These are phyloP conservation scores for Ochlodes sylvanus DNA, from an alignment of 2,888 invertebrate species.

Conservation along the genomic window DNA sequence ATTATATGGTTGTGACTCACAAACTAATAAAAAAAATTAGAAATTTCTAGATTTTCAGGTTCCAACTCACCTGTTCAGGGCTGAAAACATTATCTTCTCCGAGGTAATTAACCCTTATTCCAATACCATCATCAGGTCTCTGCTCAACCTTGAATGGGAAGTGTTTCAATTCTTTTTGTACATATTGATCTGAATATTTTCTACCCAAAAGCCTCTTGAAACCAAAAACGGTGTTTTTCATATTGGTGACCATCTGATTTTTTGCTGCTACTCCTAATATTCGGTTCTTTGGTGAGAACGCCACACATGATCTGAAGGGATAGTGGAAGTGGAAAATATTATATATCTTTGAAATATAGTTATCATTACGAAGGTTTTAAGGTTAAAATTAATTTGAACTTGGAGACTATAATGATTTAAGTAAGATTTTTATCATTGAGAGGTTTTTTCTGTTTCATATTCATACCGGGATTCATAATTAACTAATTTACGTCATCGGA, in stretches of 20 bases:
- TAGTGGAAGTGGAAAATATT: neutral
- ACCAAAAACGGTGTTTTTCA: slow-evolving; percentile 97
- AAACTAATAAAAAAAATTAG: no score
- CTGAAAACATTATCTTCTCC: slow-evolving; percentile 93
- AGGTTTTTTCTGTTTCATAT: slow-evolving; percentile 2
- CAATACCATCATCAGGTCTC: slow-evolving; percentile 91
- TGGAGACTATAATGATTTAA: neutral
- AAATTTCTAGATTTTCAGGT: no score
- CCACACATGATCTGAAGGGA: slow-evolving; percentile 94
- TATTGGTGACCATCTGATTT: slow-evolving; percentile 98
- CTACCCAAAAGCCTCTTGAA: slow-evolving; percentile 97
- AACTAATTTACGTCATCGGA: neutral
- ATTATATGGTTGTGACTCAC: no score
- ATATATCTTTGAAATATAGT: neutral
- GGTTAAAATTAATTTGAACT: neutral
- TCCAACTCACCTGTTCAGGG: slow-evolving; percentile 90
- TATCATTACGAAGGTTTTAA: slow-evolving; percentile 6
- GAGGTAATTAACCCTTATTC: slow-evolving; percentile 95
- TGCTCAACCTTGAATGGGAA: slow-evolving; percentile 92
- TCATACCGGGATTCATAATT: neutral
- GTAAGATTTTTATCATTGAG: slow-evolving; percentile 20
- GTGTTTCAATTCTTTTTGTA: slow-evolving; percentile 92
- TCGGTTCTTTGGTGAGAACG: slow-evolving; percentile 96
- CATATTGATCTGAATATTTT: slow-evolving; percentile 94
- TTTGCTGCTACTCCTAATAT: slow-evolving; percentile 98